Evolutionary conservation across 1,140 invertebrate species (phyloP).

Genomic region (Atta colombica): DNA sequence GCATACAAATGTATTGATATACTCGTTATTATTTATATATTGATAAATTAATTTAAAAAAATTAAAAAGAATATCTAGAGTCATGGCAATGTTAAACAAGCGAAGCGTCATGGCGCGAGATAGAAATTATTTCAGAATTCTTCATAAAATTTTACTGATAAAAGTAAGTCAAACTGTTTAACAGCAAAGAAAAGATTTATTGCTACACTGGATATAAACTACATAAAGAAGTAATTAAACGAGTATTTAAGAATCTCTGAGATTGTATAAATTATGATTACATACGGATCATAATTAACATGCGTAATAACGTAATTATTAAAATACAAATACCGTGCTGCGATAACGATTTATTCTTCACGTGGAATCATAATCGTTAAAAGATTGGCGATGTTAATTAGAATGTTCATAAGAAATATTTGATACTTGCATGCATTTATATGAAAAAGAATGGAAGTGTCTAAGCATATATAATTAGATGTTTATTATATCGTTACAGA

Average conservation of each 20-base stretch:
- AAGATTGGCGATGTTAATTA: background rate
- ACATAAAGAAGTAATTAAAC: background rate
- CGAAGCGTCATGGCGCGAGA: too few species aligned
- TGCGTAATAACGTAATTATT: background rate
- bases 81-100: too few species aligned
- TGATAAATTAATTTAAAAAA: background rate
- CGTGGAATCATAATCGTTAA: background rate
- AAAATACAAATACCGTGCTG: conserved; percentile 4
- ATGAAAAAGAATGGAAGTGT: background rate
- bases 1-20: background rate
- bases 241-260: conserved; percentile 14
- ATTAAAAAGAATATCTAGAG: background rate
- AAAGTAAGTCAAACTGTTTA: background rate
- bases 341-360: conserved; percentile 9
- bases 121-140: background rate
- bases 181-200: background rate
- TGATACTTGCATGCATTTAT: conserved; percentile 13
- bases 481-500: background rate
- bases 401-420: background rate
- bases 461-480: background rate
- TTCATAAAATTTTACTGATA: background rate
- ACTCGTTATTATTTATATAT: background rate
- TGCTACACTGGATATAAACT: too few species aligned
- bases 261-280: conserved; percentile 23
- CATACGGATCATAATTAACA: conserved; percentile 3